Percentiles rank a stretch among this genome's conserved stretches.
Evolutionary conservation across 2,888 invertebrate species (phyloP).

Genomic region (Sarcophaga carnaria): DNA sequence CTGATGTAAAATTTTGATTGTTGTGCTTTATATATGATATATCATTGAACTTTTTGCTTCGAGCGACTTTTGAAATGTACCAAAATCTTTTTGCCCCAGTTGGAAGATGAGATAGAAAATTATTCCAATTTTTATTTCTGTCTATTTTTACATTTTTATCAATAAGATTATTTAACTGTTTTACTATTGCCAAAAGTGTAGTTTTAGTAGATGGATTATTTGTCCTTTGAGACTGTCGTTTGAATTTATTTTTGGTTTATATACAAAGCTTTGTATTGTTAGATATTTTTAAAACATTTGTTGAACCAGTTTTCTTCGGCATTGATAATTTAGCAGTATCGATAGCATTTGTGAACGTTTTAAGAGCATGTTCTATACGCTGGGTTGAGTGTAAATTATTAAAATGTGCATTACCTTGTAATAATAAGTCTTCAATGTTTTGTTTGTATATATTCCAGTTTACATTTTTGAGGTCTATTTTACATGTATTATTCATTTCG

Average conservation of each 20-base stretch:
- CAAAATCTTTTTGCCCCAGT: conserved; percentile 2
- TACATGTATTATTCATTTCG: background rate
- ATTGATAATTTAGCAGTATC: background rate
- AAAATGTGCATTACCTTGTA: background rate
- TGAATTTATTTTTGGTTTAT: background rate
- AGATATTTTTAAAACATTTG: background rate
- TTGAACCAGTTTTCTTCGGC: background rate
- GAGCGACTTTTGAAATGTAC: background rate
- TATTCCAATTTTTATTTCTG: conserved; percentile 9
- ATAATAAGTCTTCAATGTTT: background rate
- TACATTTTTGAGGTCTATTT: background rate
- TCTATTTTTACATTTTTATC: background rate
- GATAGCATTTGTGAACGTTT: background rate
- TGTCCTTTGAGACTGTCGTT: background rate
- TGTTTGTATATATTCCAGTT: background rate
- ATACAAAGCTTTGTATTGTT: background rate
- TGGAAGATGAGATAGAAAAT: background rate
- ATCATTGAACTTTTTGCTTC: background rate
- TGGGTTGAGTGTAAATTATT: background rate
- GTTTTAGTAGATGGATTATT: background rate
- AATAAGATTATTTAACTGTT: background rate
- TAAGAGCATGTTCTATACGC: background rate
- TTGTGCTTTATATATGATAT: background rate
- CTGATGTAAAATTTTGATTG: background rate
- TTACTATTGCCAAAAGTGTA: background rate